Conservation (phyloP, 2,888 invertebrate genomes). For the Rhagonycha fulva region DNA sequence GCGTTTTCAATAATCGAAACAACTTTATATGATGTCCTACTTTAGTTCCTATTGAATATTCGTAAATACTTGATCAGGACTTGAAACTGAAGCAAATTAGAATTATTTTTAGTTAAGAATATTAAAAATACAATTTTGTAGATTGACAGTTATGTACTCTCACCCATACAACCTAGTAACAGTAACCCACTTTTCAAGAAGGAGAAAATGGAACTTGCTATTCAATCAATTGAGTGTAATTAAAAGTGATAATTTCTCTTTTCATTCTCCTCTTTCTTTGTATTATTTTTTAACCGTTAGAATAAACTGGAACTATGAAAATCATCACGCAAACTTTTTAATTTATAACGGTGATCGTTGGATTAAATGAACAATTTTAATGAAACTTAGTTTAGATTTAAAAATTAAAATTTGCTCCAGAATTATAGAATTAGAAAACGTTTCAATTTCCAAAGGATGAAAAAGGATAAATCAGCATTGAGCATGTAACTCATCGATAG, state of each 20-base stretch:
- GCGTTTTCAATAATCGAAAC: not conserved
- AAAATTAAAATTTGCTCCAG: not conserved
- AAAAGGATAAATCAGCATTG: too few relatives aligned
- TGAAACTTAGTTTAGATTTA: not conserved
- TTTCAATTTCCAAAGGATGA: too few relatives aligned
- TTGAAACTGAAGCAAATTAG: not conserved
- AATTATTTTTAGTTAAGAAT: not conserved
- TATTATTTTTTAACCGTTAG: not conserved
- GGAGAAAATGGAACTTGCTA: not conserved
- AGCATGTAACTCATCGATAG: too few relatives aligned
- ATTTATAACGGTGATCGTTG: not conserved
- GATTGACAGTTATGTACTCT: not conserved
- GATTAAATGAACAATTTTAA: not conserved
- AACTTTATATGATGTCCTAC: not conserved
- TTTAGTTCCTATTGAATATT: not conserved
- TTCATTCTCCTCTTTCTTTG: not conserved
- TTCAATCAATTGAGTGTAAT: not conserved
- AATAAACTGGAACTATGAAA: not conserved
- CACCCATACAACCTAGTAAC: not conserved
- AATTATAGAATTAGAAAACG: too few relatives aligned
- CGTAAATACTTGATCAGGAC: not conserved
- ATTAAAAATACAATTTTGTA: not conserved
- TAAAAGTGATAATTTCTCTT: not conserved
- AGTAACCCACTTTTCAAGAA: not conserved
- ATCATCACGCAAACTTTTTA: not conserved